These are phyloP conservation scores for Ceryle rudis DNA, from an alignment of 2,797 vertebrate genomes.

Conservation along the genomic window DNA sequence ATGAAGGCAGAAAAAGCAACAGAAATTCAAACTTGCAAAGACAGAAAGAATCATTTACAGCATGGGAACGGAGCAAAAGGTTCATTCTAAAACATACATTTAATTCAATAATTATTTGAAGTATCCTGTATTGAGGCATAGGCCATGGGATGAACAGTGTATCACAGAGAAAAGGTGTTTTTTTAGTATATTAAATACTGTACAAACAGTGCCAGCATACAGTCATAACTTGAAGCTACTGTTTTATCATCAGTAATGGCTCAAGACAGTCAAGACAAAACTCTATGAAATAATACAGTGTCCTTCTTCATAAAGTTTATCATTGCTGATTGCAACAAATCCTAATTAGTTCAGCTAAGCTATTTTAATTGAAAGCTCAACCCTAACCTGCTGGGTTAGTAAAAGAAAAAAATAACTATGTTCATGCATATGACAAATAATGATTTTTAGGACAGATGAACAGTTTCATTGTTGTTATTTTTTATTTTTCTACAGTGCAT, in stretches of 20 bases:
- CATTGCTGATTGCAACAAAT: conserved; percentile 23
- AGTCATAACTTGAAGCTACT: not conserved
- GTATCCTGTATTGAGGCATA: not conserved
- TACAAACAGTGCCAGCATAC: not conserved
- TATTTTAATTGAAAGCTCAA: conserved; percentile 39
- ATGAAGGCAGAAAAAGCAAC: not conserved
- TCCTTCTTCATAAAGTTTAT: conserved; percentile 39
- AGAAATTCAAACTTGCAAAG: not conserved
- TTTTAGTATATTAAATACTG: not conserved
- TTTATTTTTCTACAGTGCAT: not conserved
- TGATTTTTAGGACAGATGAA: not conserved
- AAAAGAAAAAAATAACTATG: not conserved
- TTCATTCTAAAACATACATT: not conserved
- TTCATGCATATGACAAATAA: not conserved
- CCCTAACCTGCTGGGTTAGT: not conserved
- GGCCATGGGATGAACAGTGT: not conserved
- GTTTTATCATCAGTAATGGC: not conserved
- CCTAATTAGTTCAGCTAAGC: conserved; percentile 21
- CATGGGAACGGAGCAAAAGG: not conserved
- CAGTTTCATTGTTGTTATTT: not conserved
- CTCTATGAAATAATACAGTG: not conserved
- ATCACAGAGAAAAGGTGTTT: not conserved
- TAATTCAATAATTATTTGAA: not conserved
- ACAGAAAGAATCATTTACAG: not conserved
- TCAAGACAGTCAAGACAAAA: not conserved